Percentiles rank a stretch among this genome's conserved stretches.
These are phyloP conservation scores for Camarhynchus parvulus DNA, from an alignment of 2,113 vertebrate species.

Conservation along the genomic window DNA sequence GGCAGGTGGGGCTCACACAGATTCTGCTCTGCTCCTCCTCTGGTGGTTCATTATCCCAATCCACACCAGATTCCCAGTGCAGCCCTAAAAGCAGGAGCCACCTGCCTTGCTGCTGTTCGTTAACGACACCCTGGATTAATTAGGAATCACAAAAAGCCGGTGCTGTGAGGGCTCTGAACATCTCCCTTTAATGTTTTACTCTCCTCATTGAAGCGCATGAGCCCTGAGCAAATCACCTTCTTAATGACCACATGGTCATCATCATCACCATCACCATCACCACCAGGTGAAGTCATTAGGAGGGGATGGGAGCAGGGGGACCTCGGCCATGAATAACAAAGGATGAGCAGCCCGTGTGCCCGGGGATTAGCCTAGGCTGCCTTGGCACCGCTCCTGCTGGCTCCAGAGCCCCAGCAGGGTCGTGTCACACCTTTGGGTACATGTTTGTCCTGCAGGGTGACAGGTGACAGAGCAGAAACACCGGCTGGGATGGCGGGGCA, in stretches of 20 bases:
- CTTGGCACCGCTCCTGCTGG: neutral
- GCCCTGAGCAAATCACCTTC: neutral
- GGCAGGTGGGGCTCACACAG: neutral
- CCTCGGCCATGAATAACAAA: neutral
- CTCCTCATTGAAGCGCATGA: neutral
- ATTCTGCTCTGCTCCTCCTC: neutral
- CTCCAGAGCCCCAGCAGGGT: too few relatives aligned
- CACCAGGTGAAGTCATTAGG: neutral
- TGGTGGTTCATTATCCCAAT: neutral
- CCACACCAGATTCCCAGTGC: neutral
- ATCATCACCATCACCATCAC: neutral
- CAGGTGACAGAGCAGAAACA: neutral
- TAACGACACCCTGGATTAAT: neutral
- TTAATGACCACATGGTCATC: constrained; percentile 18
- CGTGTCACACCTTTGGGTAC: neutral
- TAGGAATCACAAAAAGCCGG: neutral
- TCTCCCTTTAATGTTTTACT: neutral
- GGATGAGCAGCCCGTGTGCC: neutral
- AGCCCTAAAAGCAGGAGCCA: neutral
- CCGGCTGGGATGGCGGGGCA: neutral
- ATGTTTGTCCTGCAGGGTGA: neutral
- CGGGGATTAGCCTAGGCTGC: neutral
- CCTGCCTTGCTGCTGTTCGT: neutral
- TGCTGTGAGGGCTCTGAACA: neutral
- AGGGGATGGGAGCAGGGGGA: neutral